Percentiles rank a stretch among this genome's conserved stretches.
These are phyloP conservation scores for Brachymystax lenok DNA, from an alignment of 2,797 vertebrate genomes.

Conservation along the genomic window DNA sequence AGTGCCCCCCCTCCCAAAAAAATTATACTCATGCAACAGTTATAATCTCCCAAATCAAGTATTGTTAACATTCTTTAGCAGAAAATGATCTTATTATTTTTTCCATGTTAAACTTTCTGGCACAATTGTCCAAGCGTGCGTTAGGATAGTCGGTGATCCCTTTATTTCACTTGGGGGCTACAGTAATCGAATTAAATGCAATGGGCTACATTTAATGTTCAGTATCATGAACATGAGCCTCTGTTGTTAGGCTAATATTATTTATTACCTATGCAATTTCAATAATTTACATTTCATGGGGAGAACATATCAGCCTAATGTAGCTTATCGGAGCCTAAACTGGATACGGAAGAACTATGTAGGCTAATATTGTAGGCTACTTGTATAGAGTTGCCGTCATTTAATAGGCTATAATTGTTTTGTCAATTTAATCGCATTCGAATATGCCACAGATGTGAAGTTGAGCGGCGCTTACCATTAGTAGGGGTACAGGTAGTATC, in stretches of 20 bases:
- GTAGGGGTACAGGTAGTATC: slow-evolving; percentile 76
- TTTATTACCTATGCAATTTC: not conserved
- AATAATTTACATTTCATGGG: not conserved
- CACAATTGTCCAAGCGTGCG: slow-evolving; percentile 34
- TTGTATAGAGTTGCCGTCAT: not conserved
- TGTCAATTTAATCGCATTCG: slow-evolving; percentile 6
- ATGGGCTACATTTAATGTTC: not conserved
- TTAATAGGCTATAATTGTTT: not conserved
- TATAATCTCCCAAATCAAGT: too few relatives aligned
- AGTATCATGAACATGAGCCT: not conserved
- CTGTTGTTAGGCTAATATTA: not conserved
- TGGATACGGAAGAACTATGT: not conserved
- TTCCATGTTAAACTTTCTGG: slow-evolving; percentile 41
- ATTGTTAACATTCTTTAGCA: not conserved
- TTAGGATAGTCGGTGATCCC: not conserved
- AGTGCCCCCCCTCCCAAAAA: not conserved
- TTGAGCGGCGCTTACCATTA: slow-evolving; percentile 75
- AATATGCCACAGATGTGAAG: not conserved
- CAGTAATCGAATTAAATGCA: not conserved
- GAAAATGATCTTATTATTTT: not conserved
- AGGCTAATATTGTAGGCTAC: not conserved
- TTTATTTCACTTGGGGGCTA: not conserved
- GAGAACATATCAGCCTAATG: not conserved
- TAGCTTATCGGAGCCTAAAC: not conserved
- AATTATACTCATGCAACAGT: too few relatives aligned